phyloP scores from a whole-genome alignment of 2,113 vertebrate genomes.

The Zeus faber region DNA sequence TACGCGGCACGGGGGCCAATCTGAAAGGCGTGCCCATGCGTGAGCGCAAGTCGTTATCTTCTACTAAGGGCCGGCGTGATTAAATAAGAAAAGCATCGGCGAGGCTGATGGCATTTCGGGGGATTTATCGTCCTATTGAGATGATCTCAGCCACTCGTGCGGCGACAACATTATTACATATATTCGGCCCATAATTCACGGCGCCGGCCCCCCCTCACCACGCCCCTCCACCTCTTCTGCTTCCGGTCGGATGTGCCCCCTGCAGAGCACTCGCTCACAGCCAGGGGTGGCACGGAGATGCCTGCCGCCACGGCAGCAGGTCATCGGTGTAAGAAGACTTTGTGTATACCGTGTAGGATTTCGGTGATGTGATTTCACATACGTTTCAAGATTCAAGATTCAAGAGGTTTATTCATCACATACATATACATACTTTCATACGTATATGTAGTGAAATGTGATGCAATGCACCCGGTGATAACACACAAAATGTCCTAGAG shows the following conservation, averaged over 20 bases:
- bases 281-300: slow-evolving; percentile 33
- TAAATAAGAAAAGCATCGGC: slow-evolving; percentile 13
- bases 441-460: no score
- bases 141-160: no score
- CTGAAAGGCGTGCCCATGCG: slow-evolving; percentile 15
- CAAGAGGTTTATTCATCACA: no score
- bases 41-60: slow-evolving; percentile 9
- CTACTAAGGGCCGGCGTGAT: background rate
- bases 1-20: slow-evolving; percentile 9
- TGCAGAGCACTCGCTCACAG: slow-evolving; percentile 39
- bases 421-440: no score
- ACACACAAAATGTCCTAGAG: no score
- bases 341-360: no score
- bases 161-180: no score
- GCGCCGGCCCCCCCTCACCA: background rate
- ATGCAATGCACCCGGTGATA: no score
- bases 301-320: slow-evolving; percentile 62
- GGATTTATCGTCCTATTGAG: slow-evolving; percentile 17
- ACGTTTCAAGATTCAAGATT: no score
- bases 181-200: no score
- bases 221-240: slow-evolving; percentile 19
- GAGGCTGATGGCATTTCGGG: slow-evolving; percentile 4
- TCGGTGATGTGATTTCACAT: no score
- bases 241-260: slow-evolving; percentile 51
- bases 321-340: slow-evolving; percentile 50